Percentiles rank a stretch among this genome's conserved stretches.
These are phyloP conservation scores for Parasteatoda tepidariorum DNA, from an alignment of 1,140 invertebrate genomes.

Conservation along the genomic window DNA sequence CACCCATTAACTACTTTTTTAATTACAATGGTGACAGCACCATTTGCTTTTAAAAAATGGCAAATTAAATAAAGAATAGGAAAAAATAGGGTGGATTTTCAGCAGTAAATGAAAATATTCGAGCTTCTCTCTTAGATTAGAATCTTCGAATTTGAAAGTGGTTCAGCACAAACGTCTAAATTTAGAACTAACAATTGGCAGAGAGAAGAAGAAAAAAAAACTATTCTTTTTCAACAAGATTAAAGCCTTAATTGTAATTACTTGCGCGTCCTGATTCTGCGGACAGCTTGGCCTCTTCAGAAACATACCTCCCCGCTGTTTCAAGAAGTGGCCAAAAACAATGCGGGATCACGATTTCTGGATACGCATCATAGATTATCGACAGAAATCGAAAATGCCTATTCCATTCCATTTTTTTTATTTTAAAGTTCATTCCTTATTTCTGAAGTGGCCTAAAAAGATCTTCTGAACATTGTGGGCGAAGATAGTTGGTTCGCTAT, in stretches of 20 bases:
- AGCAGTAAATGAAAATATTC: no score
- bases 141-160: background rate
- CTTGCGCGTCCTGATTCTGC: background rate
- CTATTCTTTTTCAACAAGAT: conserved; percentile 44
- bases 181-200: conserved; percentile 25
- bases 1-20: no score
- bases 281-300: background rate
- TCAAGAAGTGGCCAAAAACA: background rate
- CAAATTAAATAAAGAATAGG: no score
- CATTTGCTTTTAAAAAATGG: no score
- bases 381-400: conserved; percentile 22
- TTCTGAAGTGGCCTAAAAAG: background rate
- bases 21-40: no score
- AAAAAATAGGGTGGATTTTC: no score
- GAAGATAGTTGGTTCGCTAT: no score
- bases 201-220: background rate
- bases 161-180: conserved; percentile 20
- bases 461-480: no score
- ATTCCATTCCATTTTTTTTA: no score
- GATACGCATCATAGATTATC: conserved; percentile 35
- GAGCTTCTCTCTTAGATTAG: background rate
- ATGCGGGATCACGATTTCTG: background rate
- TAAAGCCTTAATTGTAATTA: conserved; percentile 45
- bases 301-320: background rate
- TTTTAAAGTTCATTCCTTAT: no score